Conservation (phyloP, 2,113 vertebrate species). For the Noturus placidus region DNA sequence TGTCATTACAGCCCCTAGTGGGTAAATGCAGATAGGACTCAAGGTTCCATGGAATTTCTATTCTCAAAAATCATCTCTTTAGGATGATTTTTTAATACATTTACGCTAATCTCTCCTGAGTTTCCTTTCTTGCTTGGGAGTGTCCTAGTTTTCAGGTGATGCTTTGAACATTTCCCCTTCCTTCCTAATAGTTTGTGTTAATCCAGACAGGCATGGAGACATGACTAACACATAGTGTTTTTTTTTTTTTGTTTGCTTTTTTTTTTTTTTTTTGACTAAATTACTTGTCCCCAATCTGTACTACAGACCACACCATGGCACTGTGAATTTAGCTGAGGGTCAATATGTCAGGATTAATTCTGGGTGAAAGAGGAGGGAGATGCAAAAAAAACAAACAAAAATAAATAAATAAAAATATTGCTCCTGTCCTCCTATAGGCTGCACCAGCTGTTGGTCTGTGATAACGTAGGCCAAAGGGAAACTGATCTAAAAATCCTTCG, state of each 20-base stretch:
- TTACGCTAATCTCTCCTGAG: not conserved
- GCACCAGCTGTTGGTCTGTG: conserved; percentile 49
- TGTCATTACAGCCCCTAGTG: not conserved
- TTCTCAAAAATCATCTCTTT: not conserved
- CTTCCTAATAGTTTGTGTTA: conserved; percentile 5
- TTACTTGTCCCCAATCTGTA: conserved; percentile 19
- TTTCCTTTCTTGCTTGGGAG: not conserved
- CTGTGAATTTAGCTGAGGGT: conserved; percentile 45
- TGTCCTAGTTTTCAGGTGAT: conserved; percentile 20
- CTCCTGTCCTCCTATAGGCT: conserved; percentile 18
- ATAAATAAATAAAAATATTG: no score
- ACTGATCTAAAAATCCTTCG: conserved; percentile 50
- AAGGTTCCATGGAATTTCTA: not conserved
- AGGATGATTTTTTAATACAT: not conserved
- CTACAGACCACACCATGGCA: conserved; percentile 12
- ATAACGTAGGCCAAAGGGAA: conserved; percentile 43
- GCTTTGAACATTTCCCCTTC: conserved; percentile 40
- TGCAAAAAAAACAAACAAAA: no score
- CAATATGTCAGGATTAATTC: conserved; percentile 50
- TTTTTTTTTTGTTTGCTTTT: not conserved
- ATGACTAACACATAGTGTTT: not conserved
- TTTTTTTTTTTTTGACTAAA: conserved; percentile 9
- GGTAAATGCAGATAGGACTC: not conserved
- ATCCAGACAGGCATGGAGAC: conserved; percentile 19
- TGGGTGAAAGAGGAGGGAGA: not conserved